Evolutionary conservation across 2,113 vertebrate genomes (phyloP), one percentile per base, ranked within the genome.

Genomic region (Origma solitaria): DNA sequence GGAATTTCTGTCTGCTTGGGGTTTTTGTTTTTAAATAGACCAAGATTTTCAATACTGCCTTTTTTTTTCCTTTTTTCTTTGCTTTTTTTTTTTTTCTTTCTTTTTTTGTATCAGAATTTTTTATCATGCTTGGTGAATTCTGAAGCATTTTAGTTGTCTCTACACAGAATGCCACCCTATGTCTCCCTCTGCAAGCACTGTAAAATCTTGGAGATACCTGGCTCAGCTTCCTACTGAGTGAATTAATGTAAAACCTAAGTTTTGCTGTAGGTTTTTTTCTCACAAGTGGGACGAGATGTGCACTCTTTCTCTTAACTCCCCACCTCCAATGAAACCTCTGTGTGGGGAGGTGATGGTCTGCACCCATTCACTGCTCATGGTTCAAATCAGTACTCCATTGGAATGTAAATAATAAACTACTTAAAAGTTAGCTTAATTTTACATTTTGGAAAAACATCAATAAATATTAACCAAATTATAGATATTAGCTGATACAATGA

Each of bases 51-150:
- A 70, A 15, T 38, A 49, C 31, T 73, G 17, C 21, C 27, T 40
- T 53, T 40, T 31, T 68, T 35, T 33, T 1, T 5, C 20, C 62
- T 65, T 30, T 94, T 95, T 15, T 16, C 16, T 44, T 44, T 44
- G 40, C 16, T 44, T 44, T 45, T 20, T 45, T 45, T 20, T 44
- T 44, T 44, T 44, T 44, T 44, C 44, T 44, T 7, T 40, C 38
- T 5, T 22, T 66, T 68, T 30, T 94, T 95, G 21, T 82, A 96
- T 96, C 84, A 87, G 84, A 94, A 40, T 4, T 31, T 91, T 94
- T 96, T 80, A 79, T 15, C 73, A 56, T 82, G 35, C 61, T 35
- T 89, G 15, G 56, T 88, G 91, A 82, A 85, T 90, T 82, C 75
- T 68, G 53, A 13, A 54, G 18, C 23, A 24, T 79, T 49, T 76